Conservation (phyloP, 1,140 invertebrate genomes). For the Hypothenemus hampei region DNA sequence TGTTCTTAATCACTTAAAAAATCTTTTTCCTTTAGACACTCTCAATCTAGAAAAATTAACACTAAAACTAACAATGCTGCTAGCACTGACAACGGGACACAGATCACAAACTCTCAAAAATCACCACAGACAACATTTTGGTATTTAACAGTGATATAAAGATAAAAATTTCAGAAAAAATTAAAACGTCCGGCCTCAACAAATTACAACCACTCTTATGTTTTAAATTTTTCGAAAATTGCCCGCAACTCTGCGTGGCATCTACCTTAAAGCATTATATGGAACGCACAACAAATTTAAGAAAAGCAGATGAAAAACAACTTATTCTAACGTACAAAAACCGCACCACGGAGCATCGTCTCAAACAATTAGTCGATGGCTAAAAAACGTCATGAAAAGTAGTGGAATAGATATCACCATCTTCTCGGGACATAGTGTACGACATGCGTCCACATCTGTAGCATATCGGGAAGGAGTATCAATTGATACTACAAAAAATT, state of each 20-base stretch:
- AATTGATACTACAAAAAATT: no score
- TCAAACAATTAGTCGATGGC: background rate
- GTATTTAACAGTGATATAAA: no score
- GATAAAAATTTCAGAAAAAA: slow-evolving; percentile 10
- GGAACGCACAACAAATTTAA: background rate
- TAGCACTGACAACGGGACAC: no score
- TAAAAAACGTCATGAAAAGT: background rate
- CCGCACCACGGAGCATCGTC: slow-evolving; percentile 4
- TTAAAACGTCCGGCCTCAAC: slow-evolving; percentile 16
- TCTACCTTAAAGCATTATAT: slow-evolving; percentile 4
- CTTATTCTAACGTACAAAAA: slow-evolving; percentile 20
- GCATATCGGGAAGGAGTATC: no score
- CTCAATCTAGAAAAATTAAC: no score
- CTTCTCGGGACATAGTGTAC: background rate
- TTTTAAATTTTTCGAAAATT: slow-evolving; percentile 12
- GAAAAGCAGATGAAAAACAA: background rate
- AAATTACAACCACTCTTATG: slow-evolving; percentile 7
- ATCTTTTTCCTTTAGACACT: no score
- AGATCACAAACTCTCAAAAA: no score
- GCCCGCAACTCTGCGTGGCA: slow-evolving; percentile 12
- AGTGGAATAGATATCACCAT: background rate
- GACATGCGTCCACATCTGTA: background rate
- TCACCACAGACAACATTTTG: no score
- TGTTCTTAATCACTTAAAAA: no score
- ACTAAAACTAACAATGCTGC: no score